A percentile compares a stretch with the other conserved stretches of the same genome.
Evolutionary conservation across 2,888 invertebrate species (phyloP).

Genomic region (Plemyria rubiginata): DNA sequence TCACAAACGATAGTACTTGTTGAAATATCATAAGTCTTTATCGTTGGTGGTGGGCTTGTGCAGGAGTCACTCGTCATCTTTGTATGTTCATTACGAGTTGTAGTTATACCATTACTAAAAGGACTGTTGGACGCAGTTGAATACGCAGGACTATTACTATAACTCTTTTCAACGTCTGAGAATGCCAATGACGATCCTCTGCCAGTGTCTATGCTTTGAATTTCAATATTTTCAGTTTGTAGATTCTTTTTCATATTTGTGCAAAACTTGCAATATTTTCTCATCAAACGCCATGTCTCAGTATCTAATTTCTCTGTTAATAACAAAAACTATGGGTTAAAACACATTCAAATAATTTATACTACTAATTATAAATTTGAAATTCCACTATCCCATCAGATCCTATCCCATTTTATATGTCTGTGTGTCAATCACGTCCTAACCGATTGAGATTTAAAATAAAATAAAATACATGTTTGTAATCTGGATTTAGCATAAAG

Average conservation of each 20-base stretch:
- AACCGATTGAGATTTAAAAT: no score
- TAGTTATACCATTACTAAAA: constrained; percentile 42
- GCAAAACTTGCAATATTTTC: constrained; percentile 22
- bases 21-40: constrained; percentile 12
- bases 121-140: constrained; percentile 53
- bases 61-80: constrained; percentile 28
- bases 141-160: constrained; percentile 64
- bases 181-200: constrained; percentile 71
- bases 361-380: neutral
- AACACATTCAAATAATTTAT: neutral
- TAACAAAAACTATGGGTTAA: constrained; percentile 3
- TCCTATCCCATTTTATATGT: no score
- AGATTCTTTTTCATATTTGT: constrained; percentile 7
- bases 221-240: constrained; percentile 46
- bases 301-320: constrained; percentile 14
- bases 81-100: constrained; percentile 40
- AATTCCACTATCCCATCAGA: no score
- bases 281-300: constrained; percentile 11
- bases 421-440: no score
- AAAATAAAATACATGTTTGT: no score
- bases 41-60: constrained; percentile 26
- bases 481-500: no score
- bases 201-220: constrained; percentile 70
- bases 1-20: constrained; percentile 32
- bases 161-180: constrained; percentile 68